Evolutionary conservation across 2,888 invertebrate species (phyloP), one percentile per base, ranked within the genome.

Genomic region (Sphaeridia pumilis): DNA sequence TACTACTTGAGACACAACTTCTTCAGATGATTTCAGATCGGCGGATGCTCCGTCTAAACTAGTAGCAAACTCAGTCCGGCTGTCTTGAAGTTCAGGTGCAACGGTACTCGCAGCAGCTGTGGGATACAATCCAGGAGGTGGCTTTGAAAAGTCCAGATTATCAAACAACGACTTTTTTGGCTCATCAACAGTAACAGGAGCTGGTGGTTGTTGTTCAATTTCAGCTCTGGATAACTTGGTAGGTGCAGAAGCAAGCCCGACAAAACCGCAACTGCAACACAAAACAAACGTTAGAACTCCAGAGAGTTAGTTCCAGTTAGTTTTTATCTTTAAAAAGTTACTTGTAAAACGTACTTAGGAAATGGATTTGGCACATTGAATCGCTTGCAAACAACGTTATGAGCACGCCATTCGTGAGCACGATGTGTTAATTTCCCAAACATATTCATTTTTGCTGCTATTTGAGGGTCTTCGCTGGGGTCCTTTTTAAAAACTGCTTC

Each of bases 311-410:
- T n/a, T n/a, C n/a, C n/a, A n/a, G n/a, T n/a, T n/a, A n/a, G n/a
- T n/a, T n/a, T n/a, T 17, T n/a, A 41, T 41, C 7, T 10, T 41
- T 10, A 5, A 41, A 17, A 10, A 41, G 7, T 41, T 5, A 5
- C 21, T 17, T 17, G 7, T 21, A 44, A 28, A 38, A 68, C 72
- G 70, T 71, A 76, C 75, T 79, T 79, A 27, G 77, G 77, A 58
- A 79, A 81, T 0, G 93, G 87, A 69, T 93, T 84, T 0, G 92
- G 87, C 26, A 98, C 80, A 69, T 98, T 97, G 69, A 95, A 97
- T 41, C 94, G 75, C 69, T 87, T 89, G 69, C 90, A 94, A 0
- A 99, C 74, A 5, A 88, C 69, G 38, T 80, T 72, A 59, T 82
- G 79, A 0, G 97, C 97, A 60, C 82, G 78, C 97, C 97, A 98